Percentiles rank a stretch among this genome's conserved stretches.
Conservation (phyloP, 2,113 vertebrate genomes). For the Drymodes brunneopygia region DNA sequence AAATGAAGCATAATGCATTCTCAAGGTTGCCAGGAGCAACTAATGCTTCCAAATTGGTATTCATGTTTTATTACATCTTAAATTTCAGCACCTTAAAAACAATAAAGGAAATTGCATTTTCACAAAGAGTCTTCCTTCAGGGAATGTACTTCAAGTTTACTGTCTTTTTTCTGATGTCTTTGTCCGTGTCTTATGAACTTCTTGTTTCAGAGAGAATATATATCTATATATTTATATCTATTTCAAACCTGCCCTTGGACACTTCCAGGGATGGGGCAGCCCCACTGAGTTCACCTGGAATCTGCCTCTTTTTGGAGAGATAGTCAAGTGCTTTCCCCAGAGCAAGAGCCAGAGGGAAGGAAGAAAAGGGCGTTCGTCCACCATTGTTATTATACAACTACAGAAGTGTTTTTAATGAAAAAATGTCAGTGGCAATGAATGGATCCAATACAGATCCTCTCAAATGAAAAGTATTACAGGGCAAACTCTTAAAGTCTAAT, state of each 20-base stretch:
- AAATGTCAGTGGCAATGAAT: not conserved
- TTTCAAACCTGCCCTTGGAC: not conserved
- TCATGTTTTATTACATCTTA: slow-evolving; percentile 67
- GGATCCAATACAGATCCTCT: not conserved
- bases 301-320: not conserved
- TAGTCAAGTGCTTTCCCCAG: not conserved
- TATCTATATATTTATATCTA: not conserved
- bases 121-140: slow-evolving; percentile 50
- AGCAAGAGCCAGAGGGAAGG: not conserved
- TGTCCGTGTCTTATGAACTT: not conserved
- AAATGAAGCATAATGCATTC: slow-evolving; percentile 63
- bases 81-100: slow-evolving; percentile 68
- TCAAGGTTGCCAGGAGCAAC: slow-evolving; percentile 61
- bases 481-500: not conserved
- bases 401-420: not conserved
- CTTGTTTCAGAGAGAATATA: not conserved
- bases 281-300: not conserved
- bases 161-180: slow-evolving; percentile 19
- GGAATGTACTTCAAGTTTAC: slow-evolving; percentile 38
- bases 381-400: not conserved
- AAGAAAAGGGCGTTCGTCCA: not conserved
- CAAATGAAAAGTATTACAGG: not conserved
- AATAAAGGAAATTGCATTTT: slow-evolving; percentile 71
- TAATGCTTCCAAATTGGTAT: slow-evolving; percentile 64
- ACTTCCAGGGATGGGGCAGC: not conserved